A percentile compares a stretch with the other conserved stretches of the same genome.
These are phyloP conservation scores for Bombus balteatus DNA, from an alignment of 1,140 invertebrate species.

Conservation along the genomic window DNA sequence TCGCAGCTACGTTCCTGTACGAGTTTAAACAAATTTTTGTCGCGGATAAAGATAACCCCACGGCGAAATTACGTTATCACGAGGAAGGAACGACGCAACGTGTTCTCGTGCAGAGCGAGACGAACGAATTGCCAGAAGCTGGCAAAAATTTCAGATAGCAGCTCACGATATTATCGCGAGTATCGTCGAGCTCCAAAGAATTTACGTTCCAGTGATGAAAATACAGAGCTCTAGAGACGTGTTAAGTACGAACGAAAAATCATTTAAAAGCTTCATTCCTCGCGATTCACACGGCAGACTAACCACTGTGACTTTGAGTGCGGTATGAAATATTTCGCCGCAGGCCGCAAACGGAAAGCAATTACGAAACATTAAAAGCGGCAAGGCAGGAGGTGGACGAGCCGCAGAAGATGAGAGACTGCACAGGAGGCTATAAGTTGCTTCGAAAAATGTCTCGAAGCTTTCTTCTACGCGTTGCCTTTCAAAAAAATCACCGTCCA, in stretches of 20 bases:
- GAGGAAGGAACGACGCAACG: background rate
- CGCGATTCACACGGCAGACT: slow-evolving; percentile 20
- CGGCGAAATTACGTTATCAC: slow-evolving; percentile 20
- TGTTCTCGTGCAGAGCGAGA: background rate
- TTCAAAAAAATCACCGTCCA: slow-evolving; percentile 13
- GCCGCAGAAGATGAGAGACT: slow-evolving; percentile 49
- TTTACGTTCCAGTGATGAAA: background rate
- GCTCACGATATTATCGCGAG: background rate
- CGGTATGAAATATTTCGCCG: slow-evolving; percentile 71
- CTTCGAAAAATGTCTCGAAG: slow-evolving; percentile 49
- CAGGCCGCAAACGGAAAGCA: slow-evolving; percentile 71
- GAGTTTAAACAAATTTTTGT: background rate
- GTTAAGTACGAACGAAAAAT: slow-evolving; percentile 28
- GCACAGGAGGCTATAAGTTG: slow-evolving; percentile 26
- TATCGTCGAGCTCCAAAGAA: background rate
- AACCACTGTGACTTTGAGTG: slow-evolving; percentile 53
- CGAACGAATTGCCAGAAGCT: background rate
- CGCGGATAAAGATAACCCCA: background rate
- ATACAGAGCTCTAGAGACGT: background rate
- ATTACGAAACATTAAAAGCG: slow-evolving; percentile 70
- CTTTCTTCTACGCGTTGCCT: background rate
- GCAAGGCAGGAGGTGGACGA: slow-evolving; percentile 25
- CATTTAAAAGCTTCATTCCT: slow-evolving; percentile 30
- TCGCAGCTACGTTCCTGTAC: background rate
- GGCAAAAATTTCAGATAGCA: background rate